Evolutionary conservation across 1,140 invertebrate species (phyloP).

Genomic region (Ostrea edulis): DNA sequence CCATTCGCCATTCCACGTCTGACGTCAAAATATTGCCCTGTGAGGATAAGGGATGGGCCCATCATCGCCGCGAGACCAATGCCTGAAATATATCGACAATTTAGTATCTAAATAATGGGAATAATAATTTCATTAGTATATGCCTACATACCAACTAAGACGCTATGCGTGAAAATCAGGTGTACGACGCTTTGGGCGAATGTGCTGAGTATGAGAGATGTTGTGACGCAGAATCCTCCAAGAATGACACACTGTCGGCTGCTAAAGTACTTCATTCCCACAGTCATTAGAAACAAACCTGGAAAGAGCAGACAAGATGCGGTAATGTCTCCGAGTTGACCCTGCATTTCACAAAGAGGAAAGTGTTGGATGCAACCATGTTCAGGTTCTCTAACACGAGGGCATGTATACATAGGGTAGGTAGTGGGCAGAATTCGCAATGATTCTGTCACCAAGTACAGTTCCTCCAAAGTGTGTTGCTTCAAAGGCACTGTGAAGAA

Average conservation of each 20-base stretch:
- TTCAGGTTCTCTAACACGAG: background rate
- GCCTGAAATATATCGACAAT: slow-evolving; percentile 59
- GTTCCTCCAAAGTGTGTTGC: too few relatives aligned
- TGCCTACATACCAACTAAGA: background rate
- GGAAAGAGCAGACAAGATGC: background rate
- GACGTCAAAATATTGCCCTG: slow-evolving; percentile 71
- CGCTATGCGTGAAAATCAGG: background rate
- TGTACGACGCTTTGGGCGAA: background rate
- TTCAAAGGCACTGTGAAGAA: too few relatives aligned
- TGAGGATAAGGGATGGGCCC: slow-evolving; percentile 69
- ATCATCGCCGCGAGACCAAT: slow-evolving; percentile 68
- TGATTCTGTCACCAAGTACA: too few relatives aligned
- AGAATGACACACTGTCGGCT: slow-evolving; percentile 13
- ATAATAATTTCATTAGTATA: background rate
- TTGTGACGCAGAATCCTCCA: slow-evolving; percentile 4
- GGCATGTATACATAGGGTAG: too few relatives aligned
- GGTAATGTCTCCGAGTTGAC: too few relatives aligned
- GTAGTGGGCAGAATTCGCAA: too few relatives aligned
- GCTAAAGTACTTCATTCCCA: slow-evolving; percentile 8
- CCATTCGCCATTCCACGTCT: slow-evolving; percentile 69
- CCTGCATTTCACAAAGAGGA: background rate
- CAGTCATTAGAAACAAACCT: background rate
- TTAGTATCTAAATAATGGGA: background rate
- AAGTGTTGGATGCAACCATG: background rate
- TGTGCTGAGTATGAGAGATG: background rate